phyloP scores from a whole-genome alignment of 1,140 invertebrate species.

The Varroa destructor region DNA sequence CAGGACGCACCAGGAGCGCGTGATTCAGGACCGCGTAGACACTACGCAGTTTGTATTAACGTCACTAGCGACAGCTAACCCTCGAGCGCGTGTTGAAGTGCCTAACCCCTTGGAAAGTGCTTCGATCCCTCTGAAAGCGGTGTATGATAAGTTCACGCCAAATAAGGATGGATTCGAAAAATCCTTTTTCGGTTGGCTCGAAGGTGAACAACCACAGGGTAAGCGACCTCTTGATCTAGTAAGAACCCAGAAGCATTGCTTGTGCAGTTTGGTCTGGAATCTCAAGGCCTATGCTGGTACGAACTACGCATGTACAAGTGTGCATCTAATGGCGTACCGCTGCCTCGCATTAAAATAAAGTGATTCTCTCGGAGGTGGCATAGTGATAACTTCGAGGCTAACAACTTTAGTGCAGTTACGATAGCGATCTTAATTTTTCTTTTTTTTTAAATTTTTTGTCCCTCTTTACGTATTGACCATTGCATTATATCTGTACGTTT shows the following conservation, averaged over 20 bases:
- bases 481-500: no score
- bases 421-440: no score
- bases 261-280: background rate
- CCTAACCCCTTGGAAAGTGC: background rate
- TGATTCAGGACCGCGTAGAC: background rate
- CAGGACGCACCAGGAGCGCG: conserved; percentile 4
- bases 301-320: background rate
- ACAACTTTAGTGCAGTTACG: no score
- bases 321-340: no score
- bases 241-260: no score
- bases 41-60: conserved; percentile 1
- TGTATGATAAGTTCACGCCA: conserved; percentile 33
- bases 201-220: conserved; percentile 32
- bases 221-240: no score
- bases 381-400: no score
- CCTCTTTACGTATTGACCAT: background rate
- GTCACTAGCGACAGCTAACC: background rate
- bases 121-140: conserved; percentile 26
- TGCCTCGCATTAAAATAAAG: no score
- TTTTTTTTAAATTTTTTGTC: background rate
- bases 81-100: background rate
- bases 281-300: background rate
- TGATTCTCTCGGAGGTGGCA: no score
- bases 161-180: conserved; percentile 30
- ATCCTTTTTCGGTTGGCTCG: conserved; percentile 31